Evolutionary conservation across 1,140 invertebrate genomes (phyloP), one percentile per base, ranked within the genome.

Genomic region (Drosophila jambulina): DNA sequence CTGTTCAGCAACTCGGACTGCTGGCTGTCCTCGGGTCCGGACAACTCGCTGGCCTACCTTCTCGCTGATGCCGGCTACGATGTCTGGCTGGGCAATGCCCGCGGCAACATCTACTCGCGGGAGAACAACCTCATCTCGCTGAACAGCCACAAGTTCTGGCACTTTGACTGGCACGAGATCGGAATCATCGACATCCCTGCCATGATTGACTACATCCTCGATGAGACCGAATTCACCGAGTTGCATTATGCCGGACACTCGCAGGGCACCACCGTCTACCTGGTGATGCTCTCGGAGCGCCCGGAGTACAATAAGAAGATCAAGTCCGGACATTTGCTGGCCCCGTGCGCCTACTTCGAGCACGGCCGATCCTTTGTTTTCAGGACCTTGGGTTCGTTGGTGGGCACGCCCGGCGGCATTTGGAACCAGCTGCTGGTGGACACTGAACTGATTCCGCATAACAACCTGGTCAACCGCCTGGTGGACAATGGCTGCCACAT

Each of bases 31-130:
- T 82, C 76, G 0, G 87, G 88, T 2, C 88, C 87, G 48, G 67
- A 91, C 17, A 54, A 91, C 49, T 86, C 88, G 0, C 38, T 91
- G 56, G 92, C 93, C 12, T 95, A 95, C 77, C 92, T 95, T n/a
- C 91, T 97, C 51, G 95, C 95, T 2, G 96, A 97, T 80, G 93
- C 91, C 17, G 95, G 95, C 5, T 96, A 94, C 75, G 96, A 96
- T 80, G 95, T 96, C 0, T 97, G 96, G 96, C 80, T 97, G 79
- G 95, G 95, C 3, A 97, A 97, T 91, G 94, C 94, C 8, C 93
- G 96, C 57, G 96, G 96, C 8, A 96, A 95, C 60, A 94, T 93
- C 2, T 95, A 95, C 82, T 96, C 95, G 0, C 91, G 94, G 19
- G 88, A 92, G 21, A 96, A 96, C 85, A 61, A 85, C 12, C 36